Evolutionary conservation across 1,140 invertebrate species (phyloP), one percentile per base, ranked within the genome.

Genomic region (Eumaeus atala): DNA sequence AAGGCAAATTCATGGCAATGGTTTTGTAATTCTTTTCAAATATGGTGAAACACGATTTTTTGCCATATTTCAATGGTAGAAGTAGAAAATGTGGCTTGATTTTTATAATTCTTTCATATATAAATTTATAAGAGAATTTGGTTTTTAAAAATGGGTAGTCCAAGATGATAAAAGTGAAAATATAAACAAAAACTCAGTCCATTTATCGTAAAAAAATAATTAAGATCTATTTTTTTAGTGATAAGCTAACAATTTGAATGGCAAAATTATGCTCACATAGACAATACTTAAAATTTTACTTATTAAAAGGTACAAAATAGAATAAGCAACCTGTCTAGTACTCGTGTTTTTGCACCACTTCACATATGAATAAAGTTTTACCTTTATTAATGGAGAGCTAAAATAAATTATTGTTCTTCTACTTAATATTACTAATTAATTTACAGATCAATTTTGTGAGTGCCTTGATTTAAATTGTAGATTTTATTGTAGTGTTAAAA

Each of bases 271-370:
- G 74, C 73, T 79, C 74, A 77, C 68, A 69, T 75, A 77, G 74
- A 76, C 74, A 80, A 82, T 44, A 44, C 17, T 7, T 44, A 18
- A 14, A 44, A 16, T 37, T 70, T 58, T 64, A 69, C 72, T 66
- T 69, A 51, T 54, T 36, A 36, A 67, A 77, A 68, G 72, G 80
- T 84, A 84, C 80, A 84, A 84, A 84, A 70, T 84, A 84, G 77
- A 64, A 62, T 61, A 70, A 69, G 37, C 40, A 14, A 16, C 14
- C 40, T 40, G 40, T 44, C 14, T 44, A 44, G 40, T 16, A 16
- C 8, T 44, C 16, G 40, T 44, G 40, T 44, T 44, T 18, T 44
- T 44, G 40, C 40, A 44, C 40, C 40, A 14, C 8, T 12, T 8
- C 38, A 40, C 40, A 44, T 28, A 6, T 28, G 6, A n/a, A n/a